Base-by-base conservation (phyloP, 2,113 vertebrate species). In the Pagrus major region DNA sequence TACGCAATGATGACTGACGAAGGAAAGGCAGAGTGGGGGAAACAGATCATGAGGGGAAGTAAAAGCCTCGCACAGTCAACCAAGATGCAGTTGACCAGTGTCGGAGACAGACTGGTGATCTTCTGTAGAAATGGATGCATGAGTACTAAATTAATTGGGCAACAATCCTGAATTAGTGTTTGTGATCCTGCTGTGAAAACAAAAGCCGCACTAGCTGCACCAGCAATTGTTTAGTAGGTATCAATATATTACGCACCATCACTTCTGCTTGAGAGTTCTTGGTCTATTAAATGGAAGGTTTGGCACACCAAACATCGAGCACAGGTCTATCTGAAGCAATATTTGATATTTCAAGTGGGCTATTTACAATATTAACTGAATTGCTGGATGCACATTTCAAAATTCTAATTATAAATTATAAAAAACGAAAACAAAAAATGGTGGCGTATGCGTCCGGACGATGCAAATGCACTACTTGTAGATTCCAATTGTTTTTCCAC, bases 1-100 rank as follows among this genome's bases (percentile, higher is more conserved):
- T 23, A 52, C 41, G 67, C 51, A 85, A 80, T 81, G 47, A 88
- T 76, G 52, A 54, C 73, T 54, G 44, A 14, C 66, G 31, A 51
- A 70, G 74, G 44, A 59, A 76, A 73, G 56, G 63, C 52, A 54
- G 71, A 58, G 61, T n/a, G 18, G 25, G 31, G 21, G 54, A 72
- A 54, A 47, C 51, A 27, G 68, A 55, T 37, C 12, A 41, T n/a
- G 70, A 55, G 51, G 25, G 31, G 35, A 35, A 27, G 25, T 39
- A 7, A 81, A 70, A 31, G 7, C 59, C 59, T 63, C 25, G 83
- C 23, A 44, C 3, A 71, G 9, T 60, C n/a, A 66, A 61, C 60
- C 44, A 51, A 52, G 37, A 2, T n/a, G n/a, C 35, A 61, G n/a
- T 15, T 16, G 35, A 35, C 33, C 55, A 8, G 9, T 25, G 0